phyloP scores from a whole-genome alignment of 2,797 vertebrate genomes.

The Yasuhikotakia modesta region DNA sequence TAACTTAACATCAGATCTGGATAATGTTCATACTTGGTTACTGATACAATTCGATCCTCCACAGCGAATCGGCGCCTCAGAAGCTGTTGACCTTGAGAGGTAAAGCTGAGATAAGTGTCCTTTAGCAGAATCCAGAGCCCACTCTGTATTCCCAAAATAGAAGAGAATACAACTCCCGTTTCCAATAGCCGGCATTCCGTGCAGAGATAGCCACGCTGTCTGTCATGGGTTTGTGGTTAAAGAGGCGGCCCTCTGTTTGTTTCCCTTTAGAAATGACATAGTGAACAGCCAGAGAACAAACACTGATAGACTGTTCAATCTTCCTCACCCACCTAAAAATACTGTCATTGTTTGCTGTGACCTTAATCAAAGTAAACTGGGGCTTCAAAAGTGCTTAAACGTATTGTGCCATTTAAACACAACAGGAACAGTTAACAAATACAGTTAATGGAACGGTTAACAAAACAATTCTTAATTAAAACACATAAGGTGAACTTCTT shows the following conservation, averaged over 20 bases:
- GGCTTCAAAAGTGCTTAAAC: neutral
- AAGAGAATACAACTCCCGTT: slow-evolving; percentile 64
- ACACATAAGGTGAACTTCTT: no score
- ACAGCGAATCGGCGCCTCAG: slow-evolving; percentile 47
- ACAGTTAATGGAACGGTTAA: neutral
- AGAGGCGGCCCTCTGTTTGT: slow-evolving; percentile 53
- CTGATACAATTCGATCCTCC: slow-evolving; percentile 52
- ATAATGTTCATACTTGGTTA: slow-evolving; percentile 47
- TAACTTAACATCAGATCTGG: slow-evolving; percentile 23
- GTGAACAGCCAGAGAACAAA: slow-evolving; percentile 28
- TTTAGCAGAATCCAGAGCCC: slow-evolving; percentile 54
- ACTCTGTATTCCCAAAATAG: slow-evolving; percentile 63
- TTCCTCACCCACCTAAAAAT: slow-evolving; percentile 18
- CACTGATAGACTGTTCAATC: slow-evolving; percentile 14
- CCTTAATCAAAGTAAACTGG: neutral
- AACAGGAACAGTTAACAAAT: no score
- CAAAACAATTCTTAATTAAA: neutral
- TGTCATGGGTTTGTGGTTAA: slow-evolving; percentile 58
- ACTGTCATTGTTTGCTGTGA: neutral
- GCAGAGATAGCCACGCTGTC: slow-evolving; percentile 59
- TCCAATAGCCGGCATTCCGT: slow-evolving; percentile 62
- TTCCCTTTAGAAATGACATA: slow-evolving; percentile 35
- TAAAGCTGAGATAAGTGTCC: slow-evolving; percentile 66
- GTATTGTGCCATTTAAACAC: neutral
- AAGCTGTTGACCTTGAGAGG: slow-evolving; percentile 66